Percentiles rank a stretch among this genome's conserved stretches.
phyloP scores from a whole-genome alignment of 64 coral and sea anemone genomes.

The Stichodactyla mertensii region DNA sequence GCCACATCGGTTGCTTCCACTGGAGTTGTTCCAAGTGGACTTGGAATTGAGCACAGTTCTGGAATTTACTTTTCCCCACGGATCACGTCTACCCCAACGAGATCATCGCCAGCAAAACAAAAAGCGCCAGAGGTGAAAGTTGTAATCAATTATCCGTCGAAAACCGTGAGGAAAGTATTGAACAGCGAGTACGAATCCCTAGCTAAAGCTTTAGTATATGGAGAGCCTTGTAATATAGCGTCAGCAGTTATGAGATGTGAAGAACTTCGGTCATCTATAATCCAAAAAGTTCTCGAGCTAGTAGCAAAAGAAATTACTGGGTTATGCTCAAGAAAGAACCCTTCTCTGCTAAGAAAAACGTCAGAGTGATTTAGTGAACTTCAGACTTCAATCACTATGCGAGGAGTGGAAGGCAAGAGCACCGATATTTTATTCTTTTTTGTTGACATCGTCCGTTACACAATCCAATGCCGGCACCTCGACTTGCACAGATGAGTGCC shows the following conservation, averaged over 20 bases:
- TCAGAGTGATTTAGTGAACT: slow-evolving; percentile 23
- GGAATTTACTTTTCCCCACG: not conserved
- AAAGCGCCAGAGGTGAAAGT: slow-evolving; percentile 2
- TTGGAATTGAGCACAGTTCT: not conserved
- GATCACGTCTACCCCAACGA: slow-evolving; percentile 3
- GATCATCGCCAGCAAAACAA: not conserved
- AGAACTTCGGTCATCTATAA: not conserved
- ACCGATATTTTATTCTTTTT: slow-evolving; percentile 36
- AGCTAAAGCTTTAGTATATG: not conserved
- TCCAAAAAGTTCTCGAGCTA: slow-evolving; percentile 16
- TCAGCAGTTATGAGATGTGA: slow-evolving; percentile 18
- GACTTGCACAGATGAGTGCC: slow-evolving; percentile 28
- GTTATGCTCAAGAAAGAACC: slow-evolving; percentile 40
- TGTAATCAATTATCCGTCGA: slow-evolving; percentile 21
- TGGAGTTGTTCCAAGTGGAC: not conserved
- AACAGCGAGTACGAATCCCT: not conserved
- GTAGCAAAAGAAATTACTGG: slow-evolving; percentile 7
- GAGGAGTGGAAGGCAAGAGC: slow-evolving; percentile 46
- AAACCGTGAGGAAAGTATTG: slow-evolving; percentile 15
- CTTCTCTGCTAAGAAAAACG: slow-evolving; percentile 37
- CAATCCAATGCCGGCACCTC: not conserved
- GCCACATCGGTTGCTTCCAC: not conserved
- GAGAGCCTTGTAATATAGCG: not conserved
- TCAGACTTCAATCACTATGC: slow-evolving; percentile 7
- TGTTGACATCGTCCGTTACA: slow-evolving; percentile 7